phyloP scores from a whole-genome alignment of 2,797 vertebrate species.

The Myiotriccus ornatus region DNA sequence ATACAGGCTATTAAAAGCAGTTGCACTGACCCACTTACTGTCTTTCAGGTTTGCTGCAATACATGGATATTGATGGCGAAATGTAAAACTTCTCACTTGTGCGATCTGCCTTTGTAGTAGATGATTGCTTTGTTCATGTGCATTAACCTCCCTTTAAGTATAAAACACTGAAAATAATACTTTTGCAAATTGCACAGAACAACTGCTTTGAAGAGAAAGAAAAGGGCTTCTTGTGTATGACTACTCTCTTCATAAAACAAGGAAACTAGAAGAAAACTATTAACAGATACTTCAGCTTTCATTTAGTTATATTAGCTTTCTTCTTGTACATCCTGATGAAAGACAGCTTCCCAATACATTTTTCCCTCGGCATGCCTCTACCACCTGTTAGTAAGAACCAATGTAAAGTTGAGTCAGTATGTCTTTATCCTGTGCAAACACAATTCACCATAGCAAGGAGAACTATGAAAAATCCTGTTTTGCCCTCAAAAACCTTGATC shows the following conservation, averaged over 20 bases:
- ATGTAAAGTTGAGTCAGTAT: constrained; percentile 1
- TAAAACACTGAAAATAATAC: background rate
- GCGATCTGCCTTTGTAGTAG: background rate
- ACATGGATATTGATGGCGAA: background rate
- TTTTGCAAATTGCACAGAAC: background rate
- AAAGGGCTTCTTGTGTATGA: background rate
- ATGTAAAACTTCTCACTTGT: background rate
- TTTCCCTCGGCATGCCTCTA: constrained; percentile 51
- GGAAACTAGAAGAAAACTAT: constrained; percentile 14
- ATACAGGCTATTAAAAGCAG: background rate
- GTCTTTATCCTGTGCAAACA: background rate
- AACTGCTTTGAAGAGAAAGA: background rate
- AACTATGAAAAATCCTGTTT: background rate
- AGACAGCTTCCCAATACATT: constrained; percentile 36
- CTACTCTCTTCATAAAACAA: constrained; percentile 11
- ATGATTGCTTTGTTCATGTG: background rate
- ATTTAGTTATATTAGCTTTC: constrained; percentile 56
- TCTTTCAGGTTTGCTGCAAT: background rate
- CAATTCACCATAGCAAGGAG: background rate
- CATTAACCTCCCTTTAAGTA: background rate
- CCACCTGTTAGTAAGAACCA: constrained; percentile 29
- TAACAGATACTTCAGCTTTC: constrained; percentile 63
- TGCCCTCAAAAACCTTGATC: background rate
- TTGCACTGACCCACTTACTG: background rate
- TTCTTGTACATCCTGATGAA: constrained; percentile 50